Base-by-base conservation (phyloP, 2,797 vertebrate species). In the Sebastes iracundus region DNA sequence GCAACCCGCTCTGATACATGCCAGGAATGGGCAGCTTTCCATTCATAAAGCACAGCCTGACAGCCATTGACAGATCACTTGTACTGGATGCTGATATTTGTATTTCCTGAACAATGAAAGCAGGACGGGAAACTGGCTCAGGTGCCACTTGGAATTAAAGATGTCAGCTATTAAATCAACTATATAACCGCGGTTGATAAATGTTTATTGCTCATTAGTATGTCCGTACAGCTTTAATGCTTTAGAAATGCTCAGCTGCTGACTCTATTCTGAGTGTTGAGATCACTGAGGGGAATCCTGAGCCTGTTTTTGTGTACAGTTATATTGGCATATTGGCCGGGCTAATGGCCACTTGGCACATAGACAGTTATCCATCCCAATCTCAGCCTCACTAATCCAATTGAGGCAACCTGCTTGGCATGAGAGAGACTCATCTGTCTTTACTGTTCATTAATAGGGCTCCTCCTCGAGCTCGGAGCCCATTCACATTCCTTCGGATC, bases 321-420 rank as follows among this genome's bases (percentile, higher is more conserved):
- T 70, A 79, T 90, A 91, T 91, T 77, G 88, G 84, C 90, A 81
- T 88, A 88, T 90, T 84, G 85, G 88, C 88, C 74, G 13, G 75
- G 80, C 83, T 93, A 93, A 93, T 90, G 87, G 91, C 83, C 87
- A 81, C 89, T 94, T 95, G 93, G 94, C 94, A 94, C 89, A 90
- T 91, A 69, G 90, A 95, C 93, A 92, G 90, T 85, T 86, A 91
- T 94, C 92, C 91, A 92, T 93, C 92, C 87, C 91, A 86, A 92
- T 90, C 89, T 81, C 85, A 82, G 90, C 87, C 87, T 88, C 88
- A 61, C 88, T 94, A 94, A 95, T 94, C 93, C 91, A 93, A 93
- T 93, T 89, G 90, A 92, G 88, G 91, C 79, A 90, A 93, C 91
- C 92, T 92, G 91, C 92, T 92, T 94, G 94, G 93, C 94, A 93